Percentiles rank a stretch among this genome's conserved stretches.
Evolutionary conservation across 2,113 vertebrate species (phyloP).

Genomic region (Micronisus gabar): DNA sequence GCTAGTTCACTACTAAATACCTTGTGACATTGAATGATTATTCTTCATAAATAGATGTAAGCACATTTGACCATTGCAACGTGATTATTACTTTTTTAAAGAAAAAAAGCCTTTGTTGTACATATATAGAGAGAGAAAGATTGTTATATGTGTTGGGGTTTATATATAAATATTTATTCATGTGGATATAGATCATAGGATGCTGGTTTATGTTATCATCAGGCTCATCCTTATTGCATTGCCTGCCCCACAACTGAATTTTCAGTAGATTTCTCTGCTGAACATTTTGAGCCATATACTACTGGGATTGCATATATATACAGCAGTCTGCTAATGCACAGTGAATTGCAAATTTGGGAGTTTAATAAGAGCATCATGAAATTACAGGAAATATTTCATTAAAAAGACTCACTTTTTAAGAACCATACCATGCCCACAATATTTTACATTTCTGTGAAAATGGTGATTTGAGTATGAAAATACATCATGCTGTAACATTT

Average conservation of each 20-base stretch:
- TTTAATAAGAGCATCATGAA: background rate
- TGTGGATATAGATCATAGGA: background rate
- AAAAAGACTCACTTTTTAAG: background rate
- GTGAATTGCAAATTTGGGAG: background rate
- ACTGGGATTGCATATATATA: background rate
- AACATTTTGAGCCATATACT: background rate
- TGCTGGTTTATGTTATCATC: background rate
- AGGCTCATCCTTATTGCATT: background rate
- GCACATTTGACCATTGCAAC: background rate
- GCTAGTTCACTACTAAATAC: background rate
- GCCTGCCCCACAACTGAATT: background rate
- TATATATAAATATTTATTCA: background rate
- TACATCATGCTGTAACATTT: background rate
- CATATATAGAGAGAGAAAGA: background rate
- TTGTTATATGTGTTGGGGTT: background rate
- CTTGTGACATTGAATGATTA: background rate
- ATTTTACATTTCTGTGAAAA: background rate
- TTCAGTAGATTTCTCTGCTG: background rate
- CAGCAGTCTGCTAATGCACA: background rate
- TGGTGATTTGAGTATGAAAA: background rate
- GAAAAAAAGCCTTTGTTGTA: background rate
- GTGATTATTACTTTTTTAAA: background rate
- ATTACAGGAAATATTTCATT: background rate
- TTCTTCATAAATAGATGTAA: background rate
- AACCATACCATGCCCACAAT: background rate